Percentiles rank a stretch among this genome's conserved stretches.
phyloP scores from a whole-genome alignment of 2,888 invertebrate genomes.

The Cheilosia urbana region DNA sequence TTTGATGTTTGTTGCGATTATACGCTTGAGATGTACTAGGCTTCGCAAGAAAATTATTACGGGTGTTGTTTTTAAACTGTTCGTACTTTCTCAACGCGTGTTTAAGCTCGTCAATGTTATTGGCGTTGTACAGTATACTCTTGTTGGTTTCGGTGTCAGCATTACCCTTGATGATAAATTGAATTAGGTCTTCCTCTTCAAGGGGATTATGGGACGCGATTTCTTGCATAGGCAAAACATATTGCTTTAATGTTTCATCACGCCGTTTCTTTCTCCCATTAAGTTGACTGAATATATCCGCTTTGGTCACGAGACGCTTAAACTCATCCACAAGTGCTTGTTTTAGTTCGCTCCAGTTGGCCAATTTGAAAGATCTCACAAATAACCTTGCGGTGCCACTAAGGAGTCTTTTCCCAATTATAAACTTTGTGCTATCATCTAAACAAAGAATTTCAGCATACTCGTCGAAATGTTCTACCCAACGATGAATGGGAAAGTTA shows the following conservation, averaged over 20 bases:
- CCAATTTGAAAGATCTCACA: too few relatives aligned
- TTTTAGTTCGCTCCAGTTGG: conserved; percentile 45
- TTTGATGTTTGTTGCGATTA: too few relatives aligned
- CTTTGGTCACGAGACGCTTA: conserved; percentile 36
- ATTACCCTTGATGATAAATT: too few relatives aligned
- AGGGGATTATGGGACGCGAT: too few relatives aligned
- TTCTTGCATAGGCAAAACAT: conserved; percentile 43
- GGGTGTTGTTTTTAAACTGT: conserved; percentile 33
- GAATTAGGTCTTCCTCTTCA: too few relatives aligned
- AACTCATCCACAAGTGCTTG: conserved; percentile 47
- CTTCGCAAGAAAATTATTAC: conserved; percentile 4
- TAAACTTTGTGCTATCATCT: conserved; percentile 42
- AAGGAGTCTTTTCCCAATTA: conserved; percentile 42
- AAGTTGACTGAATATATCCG: conserved; percentile 39
- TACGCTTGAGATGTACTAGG: conserved; percentile 31
- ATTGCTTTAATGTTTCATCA: conserved; percentile 48
- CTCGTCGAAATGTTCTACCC: conserved; percentile 54
- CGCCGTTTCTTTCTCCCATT: conserved; percentile 33
- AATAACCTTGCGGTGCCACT: conserved; percentile 52
- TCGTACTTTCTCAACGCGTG: conserved; percentile 8
- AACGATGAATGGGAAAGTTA: conserved; percentile 46
- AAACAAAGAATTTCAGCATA: conserved; percentile 34
- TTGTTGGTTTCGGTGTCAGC: too few relatives aligned
- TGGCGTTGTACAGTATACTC: too few relatives aligned
- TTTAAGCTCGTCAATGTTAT: conserved; percentile 40